A percentile compares a stretch with the other conserved stretches of the same genome.
Conservation (phyloP, 2,888 invertebrate species). For the Cephus rjabovi region DNA sequence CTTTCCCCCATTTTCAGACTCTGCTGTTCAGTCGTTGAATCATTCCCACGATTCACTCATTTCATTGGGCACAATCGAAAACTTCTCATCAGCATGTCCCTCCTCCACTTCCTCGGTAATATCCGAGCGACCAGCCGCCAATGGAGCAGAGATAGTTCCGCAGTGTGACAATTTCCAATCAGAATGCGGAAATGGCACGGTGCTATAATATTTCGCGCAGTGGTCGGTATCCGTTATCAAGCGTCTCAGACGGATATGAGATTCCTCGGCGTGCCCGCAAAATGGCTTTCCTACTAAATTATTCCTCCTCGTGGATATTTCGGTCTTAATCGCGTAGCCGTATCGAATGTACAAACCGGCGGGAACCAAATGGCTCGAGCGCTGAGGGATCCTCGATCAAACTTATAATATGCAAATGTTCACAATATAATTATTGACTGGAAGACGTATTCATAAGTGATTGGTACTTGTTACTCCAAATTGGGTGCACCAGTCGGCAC, state of each 20-base stretch:
- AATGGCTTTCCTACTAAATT: conserved; percentile 53
- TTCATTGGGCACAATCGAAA: conserved; percentile 53
- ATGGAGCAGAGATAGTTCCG: conserved; percentile 57
- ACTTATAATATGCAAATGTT: no score
- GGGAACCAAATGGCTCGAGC: no score
- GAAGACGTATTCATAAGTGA: no score
- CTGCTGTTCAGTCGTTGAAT: not conserved
- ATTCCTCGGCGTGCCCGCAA: conserved; percentile 49
- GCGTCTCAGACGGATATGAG: conserved; percentile 62
- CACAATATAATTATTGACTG: no score
- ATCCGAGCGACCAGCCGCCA: conserved; percentile 46
- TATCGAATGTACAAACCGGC: no score
- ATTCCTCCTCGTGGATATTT: conserved; percentile 47
- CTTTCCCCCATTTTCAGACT: no score
- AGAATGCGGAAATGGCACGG: conserved; percentile 55
- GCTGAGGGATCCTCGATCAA: no score
- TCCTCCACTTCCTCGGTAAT: conserved; percentile 50
- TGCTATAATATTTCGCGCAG: conserved; percentile 54
- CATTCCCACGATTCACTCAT: not conserved
- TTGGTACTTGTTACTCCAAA: no score
- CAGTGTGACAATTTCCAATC: conserved; percentile 62
- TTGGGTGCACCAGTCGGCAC: no score
- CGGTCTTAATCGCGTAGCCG: conserved; percentile 43
- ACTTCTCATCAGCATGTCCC: conserved; percentile 40
- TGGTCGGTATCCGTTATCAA: conserved; percentile 45